These are phyloP conservation scores for Gephyroberyx darwinii DNA, from an alignment of 2,797 vertebrate genomes.

Conservation along the genomic window DNA sequence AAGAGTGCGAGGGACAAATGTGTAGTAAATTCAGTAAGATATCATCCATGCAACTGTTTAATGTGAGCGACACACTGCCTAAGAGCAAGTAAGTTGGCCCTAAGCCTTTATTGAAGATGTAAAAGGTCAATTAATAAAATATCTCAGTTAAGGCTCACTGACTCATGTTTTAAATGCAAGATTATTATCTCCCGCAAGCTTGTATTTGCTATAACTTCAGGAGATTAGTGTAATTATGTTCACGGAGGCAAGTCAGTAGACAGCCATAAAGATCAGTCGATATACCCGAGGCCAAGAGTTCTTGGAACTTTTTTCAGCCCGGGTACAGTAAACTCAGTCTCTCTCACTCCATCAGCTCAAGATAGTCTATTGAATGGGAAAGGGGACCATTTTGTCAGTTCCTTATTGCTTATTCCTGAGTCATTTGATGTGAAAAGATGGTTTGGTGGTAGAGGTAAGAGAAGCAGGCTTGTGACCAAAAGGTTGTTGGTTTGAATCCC, in stretches of 20 bases:
- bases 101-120: slow-evolving; percentile 46
- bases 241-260: slow-evolving; percentile 44
- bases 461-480: not conserved
- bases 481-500: too few species aligned
- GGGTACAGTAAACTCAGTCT: not conserved
- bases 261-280: slow-evolving; percentile 29
- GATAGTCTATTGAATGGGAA: not conserved
- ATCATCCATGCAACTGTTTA: slow-evolving; percentile 8
- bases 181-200: slow-evolving; percentile 52
- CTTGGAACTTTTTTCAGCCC: slow-evolving; percentile 18
- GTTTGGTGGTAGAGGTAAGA: slow-evolving; percentile 1
- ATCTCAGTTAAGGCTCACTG: slow-evolving; percentile 52
- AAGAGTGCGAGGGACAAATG: not conserved
- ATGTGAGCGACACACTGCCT: slow-evolving; percentile 6
- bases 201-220: slow-evolving; percentile 48
- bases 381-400: not conserved
- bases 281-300: slow-evolving; percentile 1
- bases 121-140: slow-evolving; percentile 61
- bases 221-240: slow-evolving; percentile 58
- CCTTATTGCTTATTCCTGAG: not conserved
- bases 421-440: not conserved
- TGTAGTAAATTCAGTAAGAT: slow-evolving; percentile 5
- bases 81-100: slow-evolving; percentile 31
- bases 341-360: not conserved
- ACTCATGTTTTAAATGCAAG: slow-evolving; percentile 50